A percentile compares a stretch with the other conserved stretches of the same genome.
Evolutionary conservation across 2,888 invertebrate species (phyloP).

Genomic region (Drosophila mimica): DNA sequence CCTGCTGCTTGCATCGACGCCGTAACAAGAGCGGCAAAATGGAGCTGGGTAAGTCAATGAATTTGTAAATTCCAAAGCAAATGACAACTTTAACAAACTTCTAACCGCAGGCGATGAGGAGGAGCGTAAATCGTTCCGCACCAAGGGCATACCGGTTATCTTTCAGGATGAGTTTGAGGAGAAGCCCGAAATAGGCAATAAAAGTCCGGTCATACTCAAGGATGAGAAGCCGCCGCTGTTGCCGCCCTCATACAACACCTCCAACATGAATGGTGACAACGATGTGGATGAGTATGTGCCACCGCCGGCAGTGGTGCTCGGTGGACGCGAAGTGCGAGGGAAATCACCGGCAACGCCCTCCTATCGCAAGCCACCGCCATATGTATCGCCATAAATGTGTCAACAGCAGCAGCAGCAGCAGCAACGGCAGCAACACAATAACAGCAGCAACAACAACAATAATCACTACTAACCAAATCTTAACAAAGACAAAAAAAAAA

Average conservation of each 20-base stretch:
- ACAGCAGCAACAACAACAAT: conserved; percentile 53
- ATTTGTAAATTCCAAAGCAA: background rate
- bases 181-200: conserved; percentile 94
- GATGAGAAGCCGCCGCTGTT: conserved; percentile 97
- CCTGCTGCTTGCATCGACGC: conserved; percentile 94
- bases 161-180: conserved; percentile 98
- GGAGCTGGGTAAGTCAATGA: conserved; percentile 87
- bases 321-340: conserved; percentile 89
- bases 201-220: conserved; percentile 96
- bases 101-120: conserved; percentile 88
- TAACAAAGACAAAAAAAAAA: conserved; percentile 15
- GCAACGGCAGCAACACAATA: conserved; percentile 46
- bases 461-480: conserved; percentile 40
- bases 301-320: conserved; percentile 90
- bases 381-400: conserved; percentile 95
- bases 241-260: conserved; percentile 88
- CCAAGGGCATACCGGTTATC: conserved; percentile 96
- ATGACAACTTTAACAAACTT: too few relatives aligned
- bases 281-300: conserved; percentile 94
- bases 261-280: conserved; percentile 85
- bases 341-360: conserved; percentile 94
- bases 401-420: conserved; percentile 19
- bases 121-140: conserved; percentile 92
- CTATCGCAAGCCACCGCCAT: conserved; percentile 97
- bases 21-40: conserved; percentile 93